These are phyloP conservation scores for Entomyzon cyanotis DNA, from an alignment of 2,113 vertebrate species.

Conservation along the genomic window DNA sequence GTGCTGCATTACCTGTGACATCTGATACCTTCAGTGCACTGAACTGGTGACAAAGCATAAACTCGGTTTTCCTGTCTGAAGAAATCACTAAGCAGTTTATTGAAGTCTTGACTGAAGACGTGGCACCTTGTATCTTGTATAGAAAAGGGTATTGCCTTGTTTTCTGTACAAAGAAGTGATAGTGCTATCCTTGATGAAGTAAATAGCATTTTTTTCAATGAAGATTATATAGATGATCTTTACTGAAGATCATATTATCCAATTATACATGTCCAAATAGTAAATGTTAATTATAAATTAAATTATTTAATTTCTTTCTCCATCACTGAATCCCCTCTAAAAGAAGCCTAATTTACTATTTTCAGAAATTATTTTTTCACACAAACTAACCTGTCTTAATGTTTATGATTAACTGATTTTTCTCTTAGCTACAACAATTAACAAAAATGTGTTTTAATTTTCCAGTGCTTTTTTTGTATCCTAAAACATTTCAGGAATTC, in stretches of 20 bases:
- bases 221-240: constrained; percentile 21
- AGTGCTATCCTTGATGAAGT: constrained; percentile 16
- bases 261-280: constrained; percentile 17
- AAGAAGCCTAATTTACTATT: constrained; percentile 18
- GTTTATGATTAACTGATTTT: neutral
- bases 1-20: constrained; percentile 20
- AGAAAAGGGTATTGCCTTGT: neutral
- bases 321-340: neutral
- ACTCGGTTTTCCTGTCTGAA: constrained; percentile 13
- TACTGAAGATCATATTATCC: neutral
- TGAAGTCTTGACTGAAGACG: constrained; percentile 19
- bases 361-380: neutral
- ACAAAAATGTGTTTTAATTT: constrained; percentile 34
- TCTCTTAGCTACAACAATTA: constrained; percentile 12
- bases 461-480: constrained; percentile 19
- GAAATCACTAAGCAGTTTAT: neutral
- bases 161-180: constrained; percentile 21
- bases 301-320: constrained; percentile 40
- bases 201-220: constrained; percentile 29
- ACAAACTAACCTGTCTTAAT: neutral
- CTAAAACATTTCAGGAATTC: constrained; percentile 61
- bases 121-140: constrained; percentile 58
- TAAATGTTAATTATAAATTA: constrained; percentile 36
- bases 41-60: neutral
- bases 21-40: constrained; percentile 25